A percentile compares a stretch with the other conserved stretches of the same genome.
Evolutionary conservation across 2,797 vertebrate genomes (phyloP).

Genomic region (Squalus acanthias): DNA sequence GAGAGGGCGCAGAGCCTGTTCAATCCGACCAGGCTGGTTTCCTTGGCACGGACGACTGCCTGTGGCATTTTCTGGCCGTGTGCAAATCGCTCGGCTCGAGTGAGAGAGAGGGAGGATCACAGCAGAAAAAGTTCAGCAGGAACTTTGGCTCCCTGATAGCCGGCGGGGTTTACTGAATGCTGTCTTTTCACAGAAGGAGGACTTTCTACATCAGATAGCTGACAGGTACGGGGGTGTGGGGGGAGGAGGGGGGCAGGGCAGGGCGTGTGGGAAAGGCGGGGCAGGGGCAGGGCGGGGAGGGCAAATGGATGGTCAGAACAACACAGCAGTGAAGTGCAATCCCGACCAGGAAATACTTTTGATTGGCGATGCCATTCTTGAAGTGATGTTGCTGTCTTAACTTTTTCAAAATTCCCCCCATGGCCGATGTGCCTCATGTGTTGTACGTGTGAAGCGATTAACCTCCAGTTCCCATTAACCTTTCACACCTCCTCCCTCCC

Average conservation of each 20-base stretch:
- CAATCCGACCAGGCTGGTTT: not conserved
- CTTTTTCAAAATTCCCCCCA: not conserved
- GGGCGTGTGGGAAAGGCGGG: not conserved
- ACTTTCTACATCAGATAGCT: not conserved
- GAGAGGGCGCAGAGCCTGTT: not conserved
- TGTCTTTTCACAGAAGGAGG: not conserved
- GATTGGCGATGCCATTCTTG: not conserved
- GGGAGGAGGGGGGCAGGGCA: not conserved
- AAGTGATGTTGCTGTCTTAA: not conserved
- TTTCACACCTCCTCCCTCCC: not conserved
- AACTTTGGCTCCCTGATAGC: not conserved
- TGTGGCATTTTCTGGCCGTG: not conserved
- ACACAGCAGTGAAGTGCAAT: not conserved
- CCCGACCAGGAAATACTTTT: not conserved
- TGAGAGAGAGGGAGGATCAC: not conserved
- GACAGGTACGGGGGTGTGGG: not conserved
- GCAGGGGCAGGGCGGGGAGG: not conserved
- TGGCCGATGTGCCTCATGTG: not conserved
- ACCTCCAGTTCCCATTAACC: not conserved
- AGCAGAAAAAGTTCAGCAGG: not conserved
- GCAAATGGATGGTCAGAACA: not conserved
- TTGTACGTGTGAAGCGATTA: not conserved
- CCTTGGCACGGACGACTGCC: not conserved
- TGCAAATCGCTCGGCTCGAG: not conserved
- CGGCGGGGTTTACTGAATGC: not conserved